These are phyloP conservation scores for Homarus gammarus DNA, from an alignment of 2,888 invertebrate genomes.

Conservation along the genomic window DNA sequence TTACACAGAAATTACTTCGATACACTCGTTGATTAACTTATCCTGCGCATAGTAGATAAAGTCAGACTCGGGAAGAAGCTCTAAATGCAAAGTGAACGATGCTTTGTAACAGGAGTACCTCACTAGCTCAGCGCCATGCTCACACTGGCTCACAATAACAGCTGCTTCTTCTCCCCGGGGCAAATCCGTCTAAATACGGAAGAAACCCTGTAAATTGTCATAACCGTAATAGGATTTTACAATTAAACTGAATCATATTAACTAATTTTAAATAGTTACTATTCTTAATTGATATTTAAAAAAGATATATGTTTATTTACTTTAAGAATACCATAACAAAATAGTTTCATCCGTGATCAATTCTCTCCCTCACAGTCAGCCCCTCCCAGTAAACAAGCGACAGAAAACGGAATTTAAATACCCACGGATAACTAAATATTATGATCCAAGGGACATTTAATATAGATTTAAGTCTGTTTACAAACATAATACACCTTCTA, in stretches of 20 bases:
- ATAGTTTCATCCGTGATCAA: slow-evolving; percentile 18
- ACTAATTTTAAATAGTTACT: not conserved
- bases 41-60: not conserved
- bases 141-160: slow-evolving; percentile 68
- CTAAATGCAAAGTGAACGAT: slow-evolving; percentile 21
- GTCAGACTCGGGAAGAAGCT: slow-evolving; percentile 25
- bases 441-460: not conserved
- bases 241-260: not conserved
- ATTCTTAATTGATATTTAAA: not conserved
- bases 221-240: not conserved
- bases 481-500: not conserved
- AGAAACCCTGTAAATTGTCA: not conserved
- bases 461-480: not conserved
- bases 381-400: slow-evolving; percentile 40
- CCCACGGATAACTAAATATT: not conserved
- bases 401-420: slow-evolving; percentile 43
- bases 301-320: no score
- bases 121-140: slow-evolving; percentile 57
- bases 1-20: slow-evolving; percentile 2
- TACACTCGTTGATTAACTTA: slow-evolving; percentile 14
- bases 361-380: slow-evolving; percentile 14
- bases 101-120: slow-evolving; percentile 22
- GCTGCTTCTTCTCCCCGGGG: slow-evolving; percentile 66
- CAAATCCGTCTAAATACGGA: slow-evolving; percentile 31
- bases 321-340: slow-evolving; percentile 1